These are phyloP conservation scores for Mionectes olivaceus DNA, from an alignment of 2,797 vertebrate species.

Conservation along the genomic window DNA sequence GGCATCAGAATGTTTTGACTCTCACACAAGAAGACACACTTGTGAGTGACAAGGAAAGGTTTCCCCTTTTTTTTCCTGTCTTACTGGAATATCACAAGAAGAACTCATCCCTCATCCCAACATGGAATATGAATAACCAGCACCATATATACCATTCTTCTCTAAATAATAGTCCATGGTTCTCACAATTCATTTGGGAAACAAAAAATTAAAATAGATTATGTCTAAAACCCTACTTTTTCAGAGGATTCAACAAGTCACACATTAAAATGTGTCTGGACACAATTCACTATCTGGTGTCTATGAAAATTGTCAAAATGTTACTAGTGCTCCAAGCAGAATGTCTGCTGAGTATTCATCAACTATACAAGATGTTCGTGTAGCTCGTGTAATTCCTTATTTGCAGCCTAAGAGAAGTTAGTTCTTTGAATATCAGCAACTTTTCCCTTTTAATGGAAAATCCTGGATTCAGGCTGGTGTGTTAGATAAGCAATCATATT, in stretches of 20 bases:
- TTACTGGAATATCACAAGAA: not conserved
- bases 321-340: not conserved
- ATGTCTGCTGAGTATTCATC: not conserved
- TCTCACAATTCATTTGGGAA: not conserved
- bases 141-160: not conserved
- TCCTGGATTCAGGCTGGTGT: not conserved
- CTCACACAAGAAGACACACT: not conserved
- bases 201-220: not conserved
- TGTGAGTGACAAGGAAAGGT: fast-evolving
- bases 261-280: not conserved
- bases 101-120: not conserved
- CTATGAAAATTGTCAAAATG: not conserved
- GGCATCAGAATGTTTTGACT: not conserved
- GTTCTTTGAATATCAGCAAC: not conserved
- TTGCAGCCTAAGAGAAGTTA: not conserved
- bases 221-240: not conserved
- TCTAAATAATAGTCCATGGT: not conserved
- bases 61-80: not conserved
- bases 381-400: not conserved
- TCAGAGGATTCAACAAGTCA: not conserved
- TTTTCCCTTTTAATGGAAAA: not conserved
- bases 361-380: not conserved
- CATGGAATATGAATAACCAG: not conserved
- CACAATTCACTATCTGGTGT: not conserved
- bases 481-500: not conserved